Conservation (phyloP, 2,797 vertebrate species). For the Delichon dasypus region DNA sequence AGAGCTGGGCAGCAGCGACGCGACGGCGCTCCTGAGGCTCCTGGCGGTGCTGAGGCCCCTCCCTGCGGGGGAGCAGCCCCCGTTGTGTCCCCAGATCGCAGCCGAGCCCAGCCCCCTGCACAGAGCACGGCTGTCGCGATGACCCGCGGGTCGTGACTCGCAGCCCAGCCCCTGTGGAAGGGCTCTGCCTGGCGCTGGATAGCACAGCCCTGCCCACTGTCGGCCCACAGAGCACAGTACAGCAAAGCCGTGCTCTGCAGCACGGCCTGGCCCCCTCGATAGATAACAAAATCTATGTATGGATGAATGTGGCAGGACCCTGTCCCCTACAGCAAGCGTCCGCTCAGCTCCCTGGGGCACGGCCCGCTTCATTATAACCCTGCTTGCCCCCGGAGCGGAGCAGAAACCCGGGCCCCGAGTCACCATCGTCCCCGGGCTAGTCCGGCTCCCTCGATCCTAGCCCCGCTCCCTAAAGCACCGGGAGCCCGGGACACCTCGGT, state of each 20-base stretch:
- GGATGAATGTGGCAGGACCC: neutral
- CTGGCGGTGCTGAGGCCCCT: neutral
- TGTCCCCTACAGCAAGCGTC: neutral
- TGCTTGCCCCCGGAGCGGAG: neutral
- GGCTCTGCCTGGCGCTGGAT: neutral
- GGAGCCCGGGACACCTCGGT: neutral
- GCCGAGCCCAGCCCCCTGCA: neutral
- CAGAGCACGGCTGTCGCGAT: fast-evolving
- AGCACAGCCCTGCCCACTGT: neutral
- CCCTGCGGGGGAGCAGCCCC: neutral
- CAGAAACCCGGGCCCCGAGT: neutral
- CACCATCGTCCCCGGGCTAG: no score
- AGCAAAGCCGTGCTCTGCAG: neutral
- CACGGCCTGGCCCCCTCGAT: neutral
- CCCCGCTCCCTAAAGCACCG: neutral
- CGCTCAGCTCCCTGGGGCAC: neutral
- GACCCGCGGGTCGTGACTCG: fast-evolving
- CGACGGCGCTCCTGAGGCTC: fast-evolving
- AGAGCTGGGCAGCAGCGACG: no score
- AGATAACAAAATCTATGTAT: no score
- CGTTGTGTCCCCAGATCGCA: fast-evolving
- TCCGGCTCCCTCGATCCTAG: neutral
- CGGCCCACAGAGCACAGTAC: no score
- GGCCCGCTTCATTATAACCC: neutral
- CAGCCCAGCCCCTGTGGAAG: neutral